Evolutionary conservation across 2,888 invertebrate genomes (phyloP).

Genomic region (Sminthurinus aureus): DNA sequence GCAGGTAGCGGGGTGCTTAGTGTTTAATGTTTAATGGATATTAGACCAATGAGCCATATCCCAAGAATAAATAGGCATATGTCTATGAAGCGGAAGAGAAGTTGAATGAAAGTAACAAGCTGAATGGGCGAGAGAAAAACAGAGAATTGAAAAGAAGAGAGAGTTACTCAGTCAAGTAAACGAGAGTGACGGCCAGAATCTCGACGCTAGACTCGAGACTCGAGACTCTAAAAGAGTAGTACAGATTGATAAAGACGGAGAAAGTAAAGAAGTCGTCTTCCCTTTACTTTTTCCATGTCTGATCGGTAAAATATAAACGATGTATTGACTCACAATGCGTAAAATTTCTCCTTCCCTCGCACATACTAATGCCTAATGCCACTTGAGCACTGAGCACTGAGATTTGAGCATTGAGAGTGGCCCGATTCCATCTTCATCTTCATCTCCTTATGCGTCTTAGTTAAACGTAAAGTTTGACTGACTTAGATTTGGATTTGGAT

Average conservation of each 20-base stretch:
- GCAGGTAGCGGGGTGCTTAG: conserved; percentile 41
- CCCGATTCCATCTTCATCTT: neutral
- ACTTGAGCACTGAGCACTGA: conserved; percentile 4
- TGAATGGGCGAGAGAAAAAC: neutral
- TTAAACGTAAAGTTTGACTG: neutral
- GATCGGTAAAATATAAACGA: conserved; percentile 44
- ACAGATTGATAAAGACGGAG: neutral
- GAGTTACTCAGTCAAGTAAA: neutral
- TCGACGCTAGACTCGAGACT: too few relatives aligned
- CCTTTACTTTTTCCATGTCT: neutral
- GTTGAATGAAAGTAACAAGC: neutral
- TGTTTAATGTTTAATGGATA: conserved; percentile 44
- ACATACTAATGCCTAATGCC: conserved; percentile 43
- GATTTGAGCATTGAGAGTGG: neutral
- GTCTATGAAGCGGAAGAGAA: neutral
- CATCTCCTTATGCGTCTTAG: conserved; percentile 4
- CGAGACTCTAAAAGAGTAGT: too few relatives aligned
- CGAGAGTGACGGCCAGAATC: neutral
- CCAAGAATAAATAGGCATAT: conserved; percentile 9
- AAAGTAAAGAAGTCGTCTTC: neutral
- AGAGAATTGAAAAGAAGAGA: neutral
- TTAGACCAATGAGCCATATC: conserved; percentile 55
- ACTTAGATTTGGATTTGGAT: too few relatives aligned
- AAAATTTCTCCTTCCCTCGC: conserved; percentile 48
- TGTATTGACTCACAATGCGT: conserved; percentile 49